phyloP scores from a whole-genome alignment of 2,888 invertebrate genomes.

The Caenorhabditis zanzibari region DNA sequence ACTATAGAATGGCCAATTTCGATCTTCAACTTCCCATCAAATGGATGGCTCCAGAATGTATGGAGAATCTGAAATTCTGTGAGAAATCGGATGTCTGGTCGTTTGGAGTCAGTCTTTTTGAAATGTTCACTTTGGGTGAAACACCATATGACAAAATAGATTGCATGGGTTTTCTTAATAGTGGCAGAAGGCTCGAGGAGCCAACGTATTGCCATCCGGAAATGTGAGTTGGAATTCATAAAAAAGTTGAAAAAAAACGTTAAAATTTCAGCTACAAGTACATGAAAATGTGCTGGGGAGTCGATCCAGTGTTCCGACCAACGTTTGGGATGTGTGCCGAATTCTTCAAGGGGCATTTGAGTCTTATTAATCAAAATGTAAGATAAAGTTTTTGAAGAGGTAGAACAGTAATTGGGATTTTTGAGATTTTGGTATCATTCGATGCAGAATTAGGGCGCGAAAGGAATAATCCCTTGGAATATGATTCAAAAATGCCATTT shows the following conservation, averaged over 20 bases:
- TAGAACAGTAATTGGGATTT: no score
- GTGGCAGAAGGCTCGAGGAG: conserved; percentile 92
- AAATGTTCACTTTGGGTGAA: conserved; percentile 87
- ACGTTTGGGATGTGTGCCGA: conserved; percentile 86
- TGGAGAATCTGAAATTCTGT: conserved; percentile 91
- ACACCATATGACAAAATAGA: conserved; percentile 87
- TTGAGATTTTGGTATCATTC: no score
- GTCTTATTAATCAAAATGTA: neutral
- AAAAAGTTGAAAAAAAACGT: neutral
- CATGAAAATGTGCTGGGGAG: conserved; percentile 93
- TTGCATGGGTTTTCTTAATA: conserved; percentile 86
- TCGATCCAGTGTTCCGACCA: conserved; percentile 89
- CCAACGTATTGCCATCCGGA: conserved; percentile 91
- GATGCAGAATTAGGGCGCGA: no score
- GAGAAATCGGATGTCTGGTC: conserved; percentile 84
- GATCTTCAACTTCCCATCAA: conserved; percentile 89
- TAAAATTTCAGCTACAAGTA: conserved; percentile 86
- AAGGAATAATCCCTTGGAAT: no score
- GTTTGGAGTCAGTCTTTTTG: conserved; percentile 86
- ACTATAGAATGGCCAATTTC: conserved; percentile 50
- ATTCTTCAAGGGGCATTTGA: conserved; percentile 31
- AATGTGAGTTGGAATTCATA: conserved; percentile 86
- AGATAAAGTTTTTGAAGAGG: no score
- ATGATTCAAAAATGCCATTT: no score
- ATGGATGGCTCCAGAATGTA: conserved; percentile 99